Evolutionary conservation across 37 sponge, comb jelly and placozoan genomes (phyloP), one percentile per base, ranked within the genome.

Genomic region (Diacarnus erythraeanus): DNA sequence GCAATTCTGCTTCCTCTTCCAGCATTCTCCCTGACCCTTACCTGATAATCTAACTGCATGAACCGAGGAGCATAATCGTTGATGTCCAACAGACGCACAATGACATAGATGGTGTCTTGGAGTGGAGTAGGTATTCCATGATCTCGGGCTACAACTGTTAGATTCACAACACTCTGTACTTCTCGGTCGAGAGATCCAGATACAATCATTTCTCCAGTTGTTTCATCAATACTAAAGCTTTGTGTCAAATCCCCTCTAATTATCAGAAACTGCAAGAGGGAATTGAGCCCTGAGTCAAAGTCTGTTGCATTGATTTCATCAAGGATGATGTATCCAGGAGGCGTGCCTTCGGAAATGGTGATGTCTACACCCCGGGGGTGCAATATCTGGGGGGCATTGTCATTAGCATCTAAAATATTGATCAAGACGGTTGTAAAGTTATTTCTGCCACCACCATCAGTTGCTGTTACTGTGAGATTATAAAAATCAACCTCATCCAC

Each of bases 281-380:
- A 80, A 65, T 95, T 95, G 1, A 30, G 17, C 12, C 87, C 94
- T 25, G 29, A n/a, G 72, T 93, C 94, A 10, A 0, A 76, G 68
- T 93, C 92, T 25, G 87, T 91, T 23, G 84, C 87, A 59, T 91
- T 91, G 34, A 91, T 86, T 18, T 15, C 68, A 22, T 78, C 83
- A 17, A 91, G 27, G 34, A 91, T 74, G 43, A 83, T 47, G 38
- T 38, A 73, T 3, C 87, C 92, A 60, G 74, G 41, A 0, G 63
- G 76, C 23, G 84, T 86, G 72, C 86, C 87, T 59, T 91, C 92
- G 9, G 80, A 40, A 6, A 91, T 27, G 25, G 84, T 79, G 6
- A 83, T 21, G 0, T 77, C 38, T 17, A 79, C 60, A 40, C 73
- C 66, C 22, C 47, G 33, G 20, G 92, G 87, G 77, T 35, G 57